These are phyloP conservation scores for Ptilonorhynchus violaceus DNA, from an alignment of 2,113 vertebrate genomes.

Conservation along the genomic window DNA sequence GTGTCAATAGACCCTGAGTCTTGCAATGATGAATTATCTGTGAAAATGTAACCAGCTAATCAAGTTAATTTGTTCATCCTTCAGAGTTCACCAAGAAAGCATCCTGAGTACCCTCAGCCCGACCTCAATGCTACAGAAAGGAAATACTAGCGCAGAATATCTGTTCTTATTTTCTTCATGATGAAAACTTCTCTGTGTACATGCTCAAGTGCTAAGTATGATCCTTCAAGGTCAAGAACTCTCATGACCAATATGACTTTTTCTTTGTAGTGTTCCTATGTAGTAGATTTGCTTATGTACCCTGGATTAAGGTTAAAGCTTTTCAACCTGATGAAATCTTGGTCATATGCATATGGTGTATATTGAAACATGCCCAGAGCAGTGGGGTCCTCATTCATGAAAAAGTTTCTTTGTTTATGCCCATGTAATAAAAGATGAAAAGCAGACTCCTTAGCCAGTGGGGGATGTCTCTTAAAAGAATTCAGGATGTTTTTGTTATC, in stretches of 20 bases:
- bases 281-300: not conserved
- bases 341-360: not conserved
- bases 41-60: not conserved
- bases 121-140: not conserved
- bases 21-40: not conserved
- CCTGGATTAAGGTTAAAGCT: not conserved
- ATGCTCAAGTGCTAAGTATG: not conserved
- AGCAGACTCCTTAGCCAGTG: not conserved
- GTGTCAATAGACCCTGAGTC: not conserved
- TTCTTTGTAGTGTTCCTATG: not conserved
- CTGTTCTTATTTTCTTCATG: not conserved
- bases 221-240: not conserved
- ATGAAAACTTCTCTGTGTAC: not conserved
- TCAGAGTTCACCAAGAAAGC: not conserved
- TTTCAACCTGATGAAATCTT: not conserved
- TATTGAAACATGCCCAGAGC: not conserved
- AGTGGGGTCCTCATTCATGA: not conserved
- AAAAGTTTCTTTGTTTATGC: not conserved
- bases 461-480: accelerated
- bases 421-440: not conserved
- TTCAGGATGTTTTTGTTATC: not conserved
- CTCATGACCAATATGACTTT: not conserved
- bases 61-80: not conserved
- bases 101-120: not conserved
- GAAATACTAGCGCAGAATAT: not conserved